Evolutionary conservation across 2,113 vertebrate species (phyloP), one percentile per base, ranked within the genome.

Genomic region (Cyprinodon brontotheroides): DNA sequence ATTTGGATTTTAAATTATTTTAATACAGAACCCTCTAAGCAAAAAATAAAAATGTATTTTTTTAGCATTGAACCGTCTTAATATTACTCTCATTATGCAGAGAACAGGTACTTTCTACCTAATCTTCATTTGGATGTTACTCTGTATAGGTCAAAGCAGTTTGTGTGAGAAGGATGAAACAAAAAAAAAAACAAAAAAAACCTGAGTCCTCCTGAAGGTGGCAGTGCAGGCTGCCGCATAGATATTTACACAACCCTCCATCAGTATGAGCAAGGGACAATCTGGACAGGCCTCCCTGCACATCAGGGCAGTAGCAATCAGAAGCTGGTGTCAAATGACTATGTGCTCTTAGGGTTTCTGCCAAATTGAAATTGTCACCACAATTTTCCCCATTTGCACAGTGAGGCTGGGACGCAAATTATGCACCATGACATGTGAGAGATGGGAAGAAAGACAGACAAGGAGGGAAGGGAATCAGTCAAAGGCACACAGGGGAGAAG

Each of bases 291-390:
- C 74, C 81, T 69, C 65, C 77, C 38, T 78, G 74, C 79, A 87
- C 79, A 85, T 77, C 62, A 75, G 89, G 85, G 78, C 74, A 86
- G 84, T 64, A 82, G 72, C 82, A 91, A 83, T 82, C 85, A 87
- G 72, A 70, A 83, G 82, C 65, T 64, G 69, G 80, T 89, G 85
- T 90, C 87, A 90, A 81, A 81, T 87, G 84, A 88, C 83, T 84
- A 87, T 74, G 76, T 84, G 40, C 81, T 86, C 73, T 78, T 75
- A 68, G 72, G 81, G 73, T 82, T 84, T 89, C 82, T 83, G 83
- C 74, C 84, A 89, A 89, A 90, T 91, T 80, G 80, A 87, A 89
- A 92, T 80, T 89, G 92, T 89, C 90, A 87, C 87, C 81, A 82
- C 73, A 80, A 84, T 81, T 87, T 85, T 84, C 73, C 77, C 73